phyloP scores from a whole-genome alignment of 2,797 vertebrate species.

The Cuculus canorus region DNA sequence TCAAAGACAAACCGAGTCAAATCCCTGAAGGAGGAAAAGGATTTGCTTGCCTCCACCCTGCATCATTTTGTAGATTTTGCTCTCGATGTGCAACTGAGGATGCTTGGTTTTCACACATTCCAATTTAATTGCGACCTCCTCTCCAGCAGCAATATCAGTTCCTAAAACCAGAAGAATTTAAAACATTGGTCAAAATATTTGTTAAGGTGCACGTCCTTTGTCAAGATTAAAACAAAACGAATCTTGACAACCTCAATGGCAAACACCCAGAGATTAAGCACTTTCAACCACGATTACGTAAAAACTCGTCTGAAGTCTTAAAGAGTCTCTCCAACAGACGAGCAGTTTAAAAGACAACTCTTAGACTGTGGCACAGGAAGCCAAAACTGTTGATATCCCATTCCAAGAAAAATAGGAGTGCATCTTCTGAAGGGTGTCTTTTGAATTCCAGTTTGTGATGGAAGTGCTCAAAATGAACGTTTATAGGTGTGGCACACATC shows the following conservation, averaged over 20 bases:
- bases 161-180: slow-evolving; percentile 75
- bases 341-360: neutral
- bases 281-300: neutral
- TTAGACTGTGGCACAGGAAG: neutral
- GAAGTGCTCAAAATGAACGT: neutral
- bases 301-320: neutral
- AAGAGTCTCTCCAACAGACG: neutral
- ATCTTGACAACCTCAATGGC: neutral
- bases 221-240: neutral
- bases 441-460: neutral
- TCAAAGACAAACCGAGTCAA: neutral
- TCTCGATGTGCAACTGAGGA: slow-evolving; percentile 93
- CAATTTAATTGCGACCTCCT: slow-evolving; percentile 95
- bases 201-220: neutral
- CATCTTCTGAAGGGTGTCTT: neutral
- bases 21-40: neutral
- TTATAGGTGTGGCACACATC: rapidly evolving
- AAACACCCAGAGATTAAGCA: neutral
- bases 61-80: slow-evolving; percentile 99
- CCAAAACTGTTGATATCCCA: neutral
- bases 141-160: slow-evolving; percentile 93
- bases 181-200: neutral
- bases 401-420: rapidly evolving
- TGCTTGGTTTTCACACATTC: slow-evolving; percentile 99
- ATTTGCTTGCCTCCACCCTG: slow-evolving; percentile 89